Base-by-base conservation (phyloP, 2,113 vertebrate species). In the Glaucidium brasilianum region DNA sequence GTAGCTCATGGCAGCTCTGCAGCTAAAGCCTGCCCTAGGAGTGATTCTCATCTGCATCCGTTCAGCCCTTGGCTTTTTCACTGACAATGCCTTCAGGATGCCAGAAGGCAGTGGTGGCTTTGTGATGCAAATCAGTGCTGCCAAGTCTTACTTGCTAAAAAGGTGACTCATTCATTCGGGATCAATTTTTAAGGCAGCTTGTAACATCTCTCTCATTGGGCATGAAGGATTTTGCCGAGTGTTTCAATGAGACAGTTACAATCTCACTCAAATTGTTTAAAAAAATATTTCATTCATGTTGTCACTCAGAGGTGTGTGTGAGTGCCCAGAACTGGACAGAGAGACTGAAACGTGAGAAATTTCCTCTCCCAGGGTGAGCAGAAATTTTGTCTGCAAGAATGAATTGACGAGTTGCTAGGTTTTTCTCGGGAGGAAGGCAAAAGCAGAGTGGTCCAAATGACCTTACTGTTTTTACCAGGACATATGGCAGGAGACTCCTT, bases 181-280 rank as follows among this genome's bases (percentile, higher is more conserved):
- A 71, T 71, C 59, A 74, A 5, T 93, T 96, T 96, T 81, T 91
- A 89, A 88, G 88, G 49, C 72, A 88, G 56, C 56, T 77, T 81
- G 56, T 94, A 88, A 75, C 3, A 14, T 72, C 5, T 73, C 55
- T 88, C 32, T 86, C 23, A 67, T 69, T 92, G 77, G 47, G 29
- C n/a, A 25, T 62, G 56, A 75, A 88, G 75, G 82, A 73, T 89
- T 96, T 95, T 91, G 63, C 27, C 1, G 2, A 35, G 22, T 4
- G 6, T 92, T 87, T 94, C 63, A 55, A 53, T 50, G 75, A 93
- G 49, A 79, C 22, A 60, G 50, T 63, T 83, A 71, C 13, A 55
- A 20, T 80, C 63, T 88, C 62, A 41, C n/a, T 68, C 50, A 39
- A 39, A 39, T 39, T 39, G 39, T 39, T 39, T 39, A 39, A 39